These are phyloP conservation scores for Peromyscus maniculatus DNA, from an alignment of 2,113 vertebrate genomes.

Conservation along the genomic window DNA sequence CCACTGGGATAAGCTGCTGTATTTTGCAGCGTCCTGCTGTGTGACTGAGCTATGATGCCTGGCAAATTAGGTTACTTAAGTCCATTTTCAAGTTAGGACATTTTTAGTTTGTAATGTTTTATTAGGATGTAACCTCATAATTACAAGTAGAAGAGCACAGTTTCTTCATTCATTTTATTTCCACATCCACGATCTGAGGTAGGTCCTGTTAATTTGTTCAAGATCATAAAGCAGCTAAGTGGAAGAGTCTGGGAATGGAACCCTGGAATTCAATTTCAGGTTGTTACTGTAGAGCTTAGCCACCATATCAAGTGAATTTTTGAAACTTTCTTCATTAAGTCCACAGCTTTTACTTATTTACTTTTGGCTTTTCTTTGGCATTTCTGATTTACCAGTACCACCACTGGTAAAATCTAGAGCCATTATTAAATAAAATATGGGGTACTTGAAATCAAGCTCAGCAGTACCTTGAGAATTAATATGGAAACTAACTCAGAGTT, in stretches of 20 bases:
- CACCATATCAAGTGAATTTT: neutral
- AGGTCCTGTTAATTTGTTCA: slow-evolving; percentile 13
- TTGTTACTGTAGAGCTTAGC: neutral
- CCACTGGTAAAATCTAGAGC: neutral
- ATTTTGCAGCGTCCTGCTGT: neutral
- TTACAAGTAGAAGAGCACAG: neutral
- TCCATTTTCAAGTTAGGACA: neutral
- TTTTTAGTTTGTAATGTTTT: neutral
- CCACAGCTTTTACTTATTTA: neutral
- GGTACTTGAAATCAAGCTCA: neutral
- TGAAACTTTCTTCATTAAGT: neutral
- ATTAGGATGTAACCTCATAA: neutral
- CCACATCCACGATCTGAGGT: neutral
- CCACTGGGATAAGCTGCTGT: neutral
- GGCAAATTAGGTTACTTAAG: neutral
- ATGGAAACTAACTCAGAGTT: neutral
- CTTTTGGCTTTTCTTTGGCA: neutral
- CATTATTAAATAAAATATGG: neutral
- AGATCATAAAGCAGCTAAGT: neutral
- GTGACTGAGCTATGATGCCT: neutral
- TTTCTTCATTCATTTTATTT: slow-evolving; percentile 15
- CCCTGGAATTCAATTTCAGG: neutral
- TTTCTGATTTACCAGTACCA: neutral
- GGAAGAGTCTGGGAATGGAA: slow-evolving; percentile 23
- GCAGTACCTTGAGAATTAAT: neutral